Evolutionary conservation across 2,888 invertebrate genomes (phyloP), one percentile per base, ranked within the genome.

Genomic region (Minunthozetes semirufus): DNA sequence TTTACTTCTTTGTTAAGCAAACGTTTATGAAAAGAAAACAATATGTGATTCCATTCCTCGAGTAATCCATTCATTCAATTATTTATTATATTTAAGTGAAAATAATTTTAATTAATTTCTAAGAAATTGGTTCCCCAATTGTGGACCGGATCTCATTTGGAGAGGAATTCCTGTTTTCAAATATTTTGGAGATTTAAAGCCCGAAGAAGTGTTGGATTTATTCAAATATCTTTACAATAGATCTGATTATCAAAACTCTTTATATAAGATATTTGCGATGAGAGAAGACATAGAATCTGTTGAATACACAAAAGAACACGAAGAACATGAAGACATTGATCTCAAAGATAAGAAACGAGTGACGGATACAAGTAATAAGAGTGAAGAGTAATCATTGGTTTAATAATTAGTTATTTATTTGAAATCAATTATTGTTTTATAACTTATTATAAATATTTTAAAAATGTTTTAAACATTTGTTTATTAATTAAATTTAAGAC

Each of bases 1-100:
- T 90, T 48, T 89, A 88, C 87, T 89, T 87, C 82, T 92, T 91
- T 81, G 84, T 90, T 15, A 87, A 86, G 78, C 87, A 89, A 74
- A 87, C 88, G 79, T 86, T 88, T 81, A 83, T 86, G 68, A 86
- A 86, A 46, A 86, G 88, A 73, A 84, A 83, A 11, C 87, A 85
- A 71, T 85, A 85, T 80, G 83, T 92, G 13, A 89, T 92, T 81
- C 89, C 89, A 15, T 86, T 87, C 81, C 81, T 91, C 77, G 92
- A 92, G 90, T 90, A 83, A 19, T 42, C 11, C 17, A 42, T 48
- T 19, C 33, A 38, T n/a, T 38, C 8, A 15, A 6, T 15, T 6
- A 29, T 0, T 4, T 8, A 33, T 68, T 68, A 9, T 15, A 19
- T 8, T 33, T 29, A n/a, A n/a, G n/a, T n/a, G n/a, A n/a, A n/a